Base-by-base conservation (phyloP, 2,888 invertebrate species). In the Barypeithes pellucidus region DNA sequence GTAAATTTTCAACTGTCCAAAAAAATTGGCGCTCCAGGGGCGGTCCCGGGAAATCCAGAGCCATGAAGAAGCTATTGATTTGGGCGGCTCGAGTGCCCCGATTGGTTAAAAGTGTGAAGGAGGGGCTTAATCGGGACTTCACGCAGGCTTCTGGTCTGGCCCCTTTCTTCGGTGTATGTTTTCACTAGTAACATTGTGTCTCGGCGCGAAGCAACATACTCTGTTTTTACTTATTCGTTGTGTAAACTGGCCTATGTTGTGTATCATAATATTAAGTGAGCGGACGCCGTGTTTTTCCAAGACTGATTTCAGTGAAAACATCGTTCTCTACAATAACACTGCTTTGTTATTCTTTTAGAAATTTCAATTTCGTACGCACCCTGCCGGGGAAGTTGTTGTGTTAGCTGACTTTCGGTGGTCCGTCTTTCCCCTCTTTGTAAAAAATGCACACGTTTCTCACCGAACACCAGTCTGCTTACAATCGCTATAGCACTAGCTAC, bases 361-460 rank as follows among this genome's bases (percentile, higher is more conserved):
- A 82, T 50, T 70, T 52, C 43, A 63, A 81, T 81, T 80, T 76
- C 76, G 73, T 77, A 70, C 79, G 79, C 79, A 78, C 79, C 79
- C 47, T n/a, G 50, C 29, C 47, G 36, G 47, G 47, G 39, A 78
- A 71, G 73, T 70, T 63, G 72, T 77, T 60, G 69, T 73, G 76
- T 76, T 76, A 76, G 76, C 71, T 71, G 72, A 76, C 76, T 75
- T 76, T 81, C 83, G 82, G 83, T 84, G 83, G 80, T 82, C 29
- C 82, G 79, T 81, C 80, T 77, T 81, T 81, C 76, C 78, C 78
- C 77, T 75, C 75, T 77, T 79, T 81, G 81, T 81, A 80, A 71
- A 71, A 75, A 62, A 96, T 96, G 96, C 96, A 96, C 87, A 94
- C 95, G 78, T 88, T 97, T 83, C 97, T 97, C 87, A 93, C 94